These are phyloP conservation scores for Aurelia sp. DNA, from an alignment of 30 jellyfish, hydroid and myxozoan genomes.

Conservation along the genomic window DNA sequence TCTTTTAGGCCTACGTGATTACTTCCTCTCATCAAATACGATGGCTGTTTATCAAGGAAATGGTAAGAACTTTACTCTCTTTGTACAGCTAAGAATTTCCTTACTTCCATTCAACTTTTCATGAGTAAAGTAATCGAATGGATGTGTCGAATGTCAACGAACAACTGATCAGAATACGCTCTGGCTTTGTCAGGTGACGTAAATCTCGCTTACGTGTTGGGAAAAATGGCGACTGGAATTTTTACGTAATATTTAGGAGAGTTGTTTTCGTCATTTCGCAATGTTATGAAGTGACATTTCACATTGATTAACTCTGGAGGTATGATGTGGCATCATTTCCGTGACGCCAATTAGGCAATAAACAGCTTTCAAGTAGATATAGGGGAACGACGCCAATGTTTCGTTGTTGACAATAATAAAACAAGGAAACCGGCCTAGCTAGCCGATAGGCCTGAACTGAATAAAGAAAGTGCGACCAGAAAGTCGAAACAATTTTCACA, in stretches of 20 bases:
- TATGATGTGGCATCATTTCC: no score
- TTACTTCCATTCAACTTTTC: no score
- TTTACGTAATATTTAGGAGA: not conserved
- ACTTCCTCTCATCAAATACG: not conserved
- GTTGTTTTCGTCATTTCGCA: not conserved
- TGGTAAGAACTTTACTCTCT: conserved; percentile 19
- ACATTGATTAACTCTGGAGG: no score
- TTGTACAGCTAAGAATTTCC: not conserved
- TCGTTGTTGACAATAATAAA: no score
- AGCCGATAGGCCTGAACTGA: no score
- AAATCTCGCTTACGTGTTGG: conserved; percentile 55
- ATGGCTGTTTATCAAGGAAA: conserved; percentile 62
- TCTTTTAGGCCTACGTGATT: conserved; percentile 60
- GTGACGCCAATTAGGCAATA: no score
- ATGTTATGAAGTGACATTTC: not conserved
- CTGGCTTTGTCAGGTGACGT: conserved; percentile 13
- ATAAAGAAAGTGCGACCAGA: no score
- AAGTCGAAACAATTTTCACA: no score
- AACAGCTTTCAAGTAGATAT: no score
- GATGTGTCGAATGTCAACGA: not conserved
- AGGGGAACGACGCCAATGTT: no score
- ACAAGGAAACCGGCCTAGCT: no score
- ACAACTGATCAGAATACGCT: not conserved
- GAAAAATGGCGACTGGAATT: not conserved
- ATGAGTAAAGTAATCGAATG: no score